Evolutionary conservation across 2,113 vertebrate genomes (phyloP), one percentile per base, ranked within the genome.

Genomic region (Oxyura jamaicensis): DNA sequence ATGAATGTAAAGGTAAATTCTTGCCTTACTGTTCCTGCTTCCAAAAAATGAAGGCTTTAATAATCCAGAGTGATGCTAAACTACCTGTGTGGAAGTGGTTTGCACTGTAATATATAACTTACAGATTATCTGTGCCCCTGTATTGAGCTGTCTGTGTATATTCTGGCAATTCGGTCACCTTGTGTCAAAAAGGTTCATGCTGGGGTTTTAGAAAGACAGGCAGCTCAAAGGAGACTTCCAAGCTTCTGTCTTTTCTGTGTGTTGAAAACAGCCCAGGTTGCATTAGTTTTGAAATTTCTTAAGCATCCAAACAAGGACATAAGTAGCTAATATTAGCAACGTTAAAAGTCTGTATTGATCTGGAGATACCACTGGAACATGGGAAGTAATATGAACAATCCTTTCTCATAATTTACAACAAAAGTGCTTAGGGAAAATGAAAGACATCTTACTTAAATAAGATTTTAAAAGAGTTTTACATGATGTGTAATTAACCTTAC

Each of bases 401-500:
- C 22, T 86, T 92, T 90, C 72, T 86, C 65, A n/a, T 74, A 33
- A 28, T 5, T 13, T 44, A 90, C 71, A 77, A 41, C 86, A n/a
- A 90, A 84, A 60, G 73, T 83, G 84, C 83, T 90, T 63, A 69
- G 41, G 69, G 58, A 96, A 92, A 92, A 84, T 65, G 88, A 81
- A 95, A 92, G 86, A 94, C 86, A 75, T 75, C 72, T 92, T 90
- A 93, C 78, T 96, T 90, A 96, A 95, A 96, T 91, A 93, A 94
- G 88, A 78, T 93, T 93, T 92, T 95, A 77, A 84, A 88, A 86
- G 86, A 94, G 73, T 93, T 94, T 92, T 95, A 78, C 69, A 52
- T 95, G 77, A 79, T 93, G 66, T 96, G 74, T 94, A 93, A 96
- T 97, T 97, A 96, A 97, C 96, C 88, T 96, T 94, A 91, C 69